Conservation (phyloP, 2,113 vertebrate species). For the Ailuropoda melanoleuca region DNA sequence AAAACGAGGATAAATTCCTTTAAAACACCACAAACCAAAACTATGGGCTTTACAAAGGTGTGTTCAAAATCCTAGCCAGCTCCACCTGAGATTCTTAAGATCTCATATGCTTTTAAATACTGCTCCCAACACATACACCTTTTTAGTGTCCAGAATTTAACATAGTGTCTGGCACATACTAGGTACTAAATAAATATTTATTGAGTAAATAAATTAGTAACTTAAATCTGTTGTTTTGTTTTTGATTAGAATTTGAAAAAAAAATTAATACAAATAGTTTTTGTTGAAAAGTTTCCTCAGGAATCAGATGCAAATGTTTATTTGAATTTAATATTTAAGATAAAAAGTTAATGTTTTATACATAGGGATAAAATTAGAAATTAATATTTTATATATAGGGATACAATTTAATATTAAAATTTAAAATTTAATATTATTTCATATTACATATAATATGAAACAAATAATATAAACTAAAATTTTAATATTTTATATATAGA, state of each 20-base stretch:
- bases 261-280: neutral
- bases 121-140: accelerated
- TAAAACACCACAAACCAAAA: neutral
- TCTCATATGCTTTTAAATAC: neutral
- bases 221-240: neutral
- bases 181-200: neutral
- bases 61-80: neutral
- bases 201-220: neutral
- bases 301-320: conserved; percentile 1
- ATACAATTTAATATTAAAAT: neutral
- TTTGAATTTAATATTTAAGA: neutral
- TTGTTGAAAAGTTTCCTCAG: neutral
- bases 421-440: neutral
- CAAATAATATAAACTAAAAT: neutral
- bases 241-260: conserved; percentile 5
- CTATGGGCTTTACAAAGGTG: neutral
- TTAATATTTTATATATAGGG: conserved; percentile 12
- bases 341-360: conserved; percentile 23
- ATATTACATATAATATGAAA: neutral
- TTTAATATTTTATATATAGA: neutral
- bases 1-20: neutral
- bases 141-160: neutral
- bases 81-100: neutral
- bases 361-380: conserved; percentile 3
- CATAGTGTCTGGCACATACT: neutral